phyloP scores from a whole-genome alignment of 2,113 vertebrate species.

The Rhegmatorhina hoffmannsi region DNA sequence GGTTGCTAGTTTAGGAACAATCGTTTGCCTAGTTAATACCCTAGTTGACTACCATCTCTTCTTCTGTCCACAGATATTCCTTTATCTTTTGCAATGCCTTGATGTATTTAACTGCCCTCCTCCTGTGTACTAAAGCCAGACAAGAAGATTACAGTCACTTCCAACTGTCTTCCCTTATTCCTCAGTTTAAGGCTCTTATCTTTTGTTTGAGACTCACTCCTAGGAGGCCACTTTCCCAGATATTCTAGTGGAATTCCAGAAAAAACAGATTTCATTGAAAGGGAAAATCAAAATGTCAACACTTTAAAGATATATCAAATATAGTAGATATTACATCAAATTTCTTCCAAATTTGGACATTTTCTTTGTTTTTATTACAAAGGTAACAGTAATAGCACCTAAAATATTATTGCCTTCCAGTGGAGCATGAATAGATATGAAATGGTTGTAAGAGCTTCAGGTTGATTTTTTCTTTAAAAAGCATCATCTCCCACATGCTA shows the following conservation, averaged over 20 bases:
- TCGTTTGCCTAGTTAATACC: background rate
- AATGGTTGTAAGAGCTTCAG: background rate
- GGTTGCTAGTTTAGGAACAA: background rate
- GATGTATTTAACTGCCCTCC: conserved; percentile 38
- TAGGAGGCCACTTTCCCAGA: background rate
- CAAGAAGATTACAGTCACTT: conserved; percentile 56
- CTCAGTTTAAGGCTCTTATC: conserved; percentile 42
- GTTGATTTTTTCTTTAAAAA: background rate
- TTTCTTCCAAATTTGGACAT: background rate
- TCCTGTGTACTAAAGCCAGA: conserved; percentile 40
- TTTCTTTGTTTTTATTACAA: background rate
- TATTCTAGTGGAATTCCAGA: background rate
- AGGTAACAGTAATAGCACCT: background rate
- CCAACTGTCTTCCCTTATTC: conserved; percentile 52
- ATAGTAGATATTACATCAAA: background rate
- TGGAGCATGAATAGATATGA: background rate
- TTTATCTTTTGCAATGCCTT: conserved; percentile 48
- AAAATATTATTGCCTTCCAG: background rate
- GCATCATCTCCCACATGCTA: background rate
- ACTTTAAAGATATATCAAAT: background rate
- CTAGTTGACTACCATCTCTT: background rate
- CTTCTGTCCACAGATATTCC: background rate
- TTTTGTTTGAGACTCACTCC: background rate
- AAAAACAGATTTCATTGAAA: background rate
- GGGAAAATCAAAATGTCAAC: background rate